Evolutionary conservation across 1,140 invertebrate genomes (phyloP), one percentile per base, ranked within the genome.

Genomic region (Paraescarpia echinospica): DNA sequence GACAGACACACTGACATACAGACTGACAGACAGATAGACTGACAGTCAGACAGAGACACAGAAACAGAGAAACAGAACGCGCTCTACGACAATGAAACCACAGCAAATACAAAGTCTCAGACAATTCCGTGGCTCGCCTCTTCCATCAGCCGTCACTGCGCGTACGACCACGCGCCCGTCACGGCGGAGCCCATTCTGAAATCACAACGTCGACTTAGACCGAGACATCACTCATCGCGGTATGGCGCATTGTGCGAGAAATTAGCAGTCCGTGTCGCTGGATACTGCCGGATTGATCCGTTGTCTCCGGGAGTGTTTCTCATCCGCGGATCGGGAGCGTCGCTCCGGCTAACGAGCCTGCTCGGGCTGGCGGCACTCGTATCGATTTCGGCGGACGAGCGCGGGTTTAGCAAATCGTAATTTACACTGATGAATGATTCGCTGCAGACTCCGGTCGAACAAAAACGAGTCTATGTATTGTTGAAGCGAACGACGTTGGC

Each of bases 381-480:
- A 77, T 77, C 59, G 59, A 77, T 77, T 77, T 77, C 59, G 2
- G 27, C 59, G 22, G 59, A 77, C 59, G 59, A 77, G 59, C 59
- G 59, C 59, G 59, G 59, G 59, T 77, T 77, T 77, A 77, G 59
- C 59, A 77, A 77, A 77, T 77, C 59, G 59, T 77, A 77, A 77
- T 77, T 77, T 27, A 77, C 59, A 77, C 59, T 77, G 59, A 77
- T 77, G 59, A 77, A 77, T 77, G 59, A 77, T 77, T 77, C 59
- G 59, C 59, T 77, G 59, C 59, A 77, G 59, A 77, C 59, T 12
- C 22, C 27, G 27, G 59, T 77, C 59, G 59, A 77, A 77, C 59
- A 77, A 77, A 77, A 77, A 77, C 59, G 59, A 18, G 27, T 77
- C 59, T 77, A 77, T 6, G 27, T 18, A 77, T 77, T 77, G 59